Base-by-base conservation (phyloP, 53 echinoderm and acorn worm species). In the Holothuria leucospilota region DNA sequence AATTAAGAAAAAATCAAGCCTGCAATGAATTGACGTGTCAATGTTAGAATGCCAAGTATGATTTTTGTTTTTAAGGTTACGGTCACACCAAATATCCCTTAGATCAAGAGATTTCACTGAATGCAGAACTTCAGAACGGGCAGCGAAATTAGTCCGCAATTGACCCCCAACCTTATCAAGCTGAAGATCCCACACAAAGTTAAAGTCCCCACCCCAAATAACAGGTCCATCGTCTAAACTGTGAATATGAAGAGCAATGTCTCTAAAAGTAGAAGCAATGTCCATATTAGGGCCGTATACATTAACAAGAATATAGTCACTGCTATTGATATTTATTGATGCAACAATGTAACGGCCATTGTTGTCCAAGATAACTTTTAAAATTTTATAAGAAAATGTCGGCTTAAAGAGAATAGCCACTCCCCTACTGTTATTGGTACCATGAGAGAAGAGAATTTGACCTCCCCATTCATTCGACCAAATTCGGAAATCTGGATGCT, bases 211-310 rank as follows among this genome's bases (percentile, higher is more conserved):
- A n/a, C n/a, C n/a, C n/a, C n/a, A n/a, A n/a, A n/a, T n/a, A n/a
- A n/a, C n/a, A n/a, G n/a, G n/a, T n/a, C n/a, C n/a, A n/a, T n/a
- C n/a, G n/a, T n/a, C n/a, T n/a, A n/a, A 49, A 62, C 62, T 62
- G 13, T 89, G 42, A 53, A 89, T 59, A 59, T 84, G 20, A 84
- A 72, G 66, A 84, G 84, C 73, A 63, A 89, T 41, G 18, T 89
- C 68, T 13, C 61, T 84, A 23, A 84, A 84, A 75, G 61, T 84
- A 20, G 84, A 52, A 63, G 52, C 42, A 29, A 42, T 71, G 72
- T 89, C 79, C 0, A 51, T 78, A 75, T 87, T 87, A 20, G 80
- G 87, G 51, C 79, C 87, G 78, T 87, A 87, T 5, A 86, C 42
- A 77, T 86, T 86, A 13, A 86, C 62, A 30, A 86, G 63, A 63